Evolutionary conservation across 2,113 vertebrate genomes (phyloP).

Genomic region (Dipodomys spectabilis): DNA sequence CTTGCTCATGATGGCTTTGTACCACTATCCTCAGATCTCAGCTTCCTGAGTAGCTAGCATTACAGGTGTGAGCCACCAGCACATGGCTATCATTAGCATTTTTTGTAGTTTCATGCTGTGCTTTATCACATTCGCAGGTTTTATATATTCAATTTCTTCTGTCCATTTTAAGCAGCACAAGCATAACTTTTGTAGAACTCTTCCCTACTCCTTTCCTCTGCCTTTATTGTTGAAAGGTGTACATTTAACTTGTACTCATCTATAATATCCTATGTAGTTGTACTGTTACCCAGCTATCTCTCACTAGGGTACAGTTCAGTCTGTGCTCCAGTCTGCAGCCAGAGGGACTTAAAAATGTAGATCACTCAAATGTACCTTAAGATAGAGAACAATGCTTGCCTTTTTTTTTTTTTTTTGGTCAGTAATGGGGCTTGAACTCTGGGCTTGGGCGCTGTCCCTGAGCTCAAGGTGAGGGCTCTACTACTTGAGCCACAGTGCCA

Average conservation of each 20-base stretch:
- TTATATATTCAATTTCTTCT: neutral
- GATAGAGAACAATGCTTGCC: neutral
- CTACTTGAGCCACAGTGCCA: too few species aligned
- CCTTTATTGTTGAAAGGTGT: slow-evolving; percentile 16
- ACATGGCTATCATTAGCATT: too few species aligned
- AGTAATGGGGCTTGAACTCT: too few species aligned
- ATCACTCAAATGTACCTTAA: neutral
- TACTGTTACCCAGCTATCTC: neutral
- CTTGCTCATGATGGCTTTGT: too few species aligned
- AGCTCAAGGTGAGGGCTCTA: too few species aligned
- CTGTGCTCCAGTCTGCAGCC: slow-evolving; percentile 2
- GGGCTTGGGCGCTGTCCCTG: too few species aligned
- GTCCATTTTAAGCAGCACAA: neutral
- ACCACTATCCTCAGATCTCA: too few species aligned
- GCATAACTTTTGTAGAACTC: neutral
- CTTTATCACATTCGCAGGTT: neutral
- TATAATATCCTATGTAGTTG: neutral
- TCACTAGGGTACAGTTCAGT: neutral
- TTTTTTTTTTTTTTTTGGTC: too few species aligned
- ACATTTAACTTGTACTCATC: neutral
- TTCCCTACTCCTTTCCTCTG: neutral
- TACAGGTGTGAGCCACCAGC: too few species aligned
- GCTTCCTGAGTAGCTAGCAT: too few species aligned
- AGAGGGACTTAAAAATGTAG: neutral
- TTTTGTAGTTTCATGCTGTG: neutral